Conservation (phyloP, 2,797 vertebrate species). For the Bucorvus abyssinicus region DNA sequence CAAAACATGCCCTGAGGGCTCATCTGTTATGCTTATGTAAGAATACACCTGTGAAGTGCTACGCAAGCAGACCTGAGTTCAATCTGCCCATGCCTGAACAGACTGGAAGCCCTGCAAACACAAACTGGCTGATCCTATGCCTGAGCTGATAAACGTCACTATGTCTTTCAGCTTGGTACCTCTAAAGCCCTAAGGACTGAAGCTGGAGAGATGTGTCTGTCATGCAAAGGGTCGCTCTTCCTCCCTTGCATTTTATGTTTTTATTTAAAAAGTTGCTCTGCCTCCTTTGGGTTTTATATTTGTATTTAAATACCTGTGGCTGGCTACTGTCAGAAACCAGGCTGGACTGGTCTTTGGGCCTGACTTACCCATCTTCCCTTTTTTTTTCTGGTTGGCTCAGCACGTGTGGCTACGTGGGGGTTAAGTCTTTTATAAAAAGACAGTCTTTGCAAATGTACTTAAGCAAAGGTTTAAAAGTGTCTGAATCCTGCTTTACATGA, state of each 20-base stretch:
- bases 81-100: background rate
- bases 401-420: background rate
- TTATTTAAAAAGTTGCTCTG: background rate
- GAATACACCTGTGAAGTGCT: background rate
- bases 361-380: background rate
- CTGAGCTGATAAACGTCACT: background rate
- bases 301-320: background rate
- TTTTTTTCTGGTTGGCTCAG: background rate
- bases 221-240: background rate
- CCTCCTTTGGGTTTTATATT: background rate
- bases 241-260: background rate
- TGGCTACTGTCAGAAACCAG: background rate
- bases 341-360: background rate
- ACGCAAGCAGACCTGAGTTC: background rate
- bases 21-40: background rate
- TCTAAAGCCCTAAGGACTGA: background rate
- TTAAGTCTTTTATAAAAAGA: background rate
- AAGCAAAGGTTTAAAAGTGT: background rate
- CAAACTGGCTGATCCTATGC: background rate
- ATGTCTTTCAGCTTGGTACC: background rate
- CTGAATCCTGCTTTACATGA: background rate
- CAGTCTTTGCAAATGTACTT: background rate
- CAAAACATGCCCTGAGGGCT: background rate
- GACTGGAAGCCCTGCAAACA: background rate
- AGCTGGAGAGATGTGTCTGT: background rate